A percentile compares a stretch with the other conserved stretches of the same genome.
Conservation (phyloP, 2,113 vertebrate species). For the Elephantulus edwardii region DNA sequence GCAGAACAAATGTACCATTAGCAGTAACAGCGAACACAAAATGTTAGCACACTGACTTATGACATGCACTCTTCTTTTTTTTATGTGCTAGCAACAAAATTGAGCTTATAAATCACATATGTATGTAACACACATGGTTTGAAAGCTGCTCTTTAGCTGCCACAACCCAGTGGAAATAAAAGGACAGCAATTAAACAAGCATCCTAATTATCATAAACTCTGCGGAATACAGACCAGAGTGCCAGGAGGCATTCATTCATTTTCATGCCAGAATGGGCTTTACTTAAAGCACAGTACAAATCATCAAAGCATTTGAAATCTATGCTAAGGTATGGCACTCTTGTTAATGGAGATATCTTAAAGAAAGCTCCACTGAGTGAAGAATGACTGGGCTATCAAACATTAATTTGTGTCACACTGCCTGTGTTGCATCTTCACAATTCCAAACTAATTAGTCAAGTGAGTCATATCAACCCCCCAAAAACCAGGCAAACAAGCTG, state of each 20-base stretch:
- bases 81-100: conserved; percentile 10
- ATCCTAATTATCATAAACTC: conserved; percentile 64
- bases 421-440: neutral
- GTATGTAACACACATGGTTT: conserved; percentile 32
- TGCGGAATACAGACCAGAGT: neutral
- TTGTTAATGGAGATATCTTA: conserved; percentile 52
- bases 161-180: conserved; percentile 55
- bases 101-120: conserved; percentile 45
- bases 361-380: conserved; percentile 25
- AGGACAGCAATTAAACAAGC: conserved; percentile 58
- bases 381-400: conserved; percentile 14
- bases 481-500: conserved; percentile 1
- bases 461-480: neutral
- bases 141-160: conserved; percentile 46
- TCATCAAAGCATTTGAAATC: conserved; percentile 52
- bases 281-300: conserved; percentile 57
- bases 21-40: conserved; percentile 15
- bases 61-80: neutral
- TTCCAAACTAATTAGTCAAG: conserved; percentile 46
- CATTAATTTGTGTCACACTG: conserved; percentile 34
- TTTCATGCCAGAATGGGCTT: conserved; percentile 36
- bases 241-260: conserved; percentile 56
- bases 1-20: conserved; percentile 1
- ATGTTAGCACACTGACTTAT: conserved; percentile 30
- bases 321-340: conserved; percentile 9